phyloP scores from a whole-genome alignment of 1,140 invertebrate species.

The Triops longicaudatus region DNA sequence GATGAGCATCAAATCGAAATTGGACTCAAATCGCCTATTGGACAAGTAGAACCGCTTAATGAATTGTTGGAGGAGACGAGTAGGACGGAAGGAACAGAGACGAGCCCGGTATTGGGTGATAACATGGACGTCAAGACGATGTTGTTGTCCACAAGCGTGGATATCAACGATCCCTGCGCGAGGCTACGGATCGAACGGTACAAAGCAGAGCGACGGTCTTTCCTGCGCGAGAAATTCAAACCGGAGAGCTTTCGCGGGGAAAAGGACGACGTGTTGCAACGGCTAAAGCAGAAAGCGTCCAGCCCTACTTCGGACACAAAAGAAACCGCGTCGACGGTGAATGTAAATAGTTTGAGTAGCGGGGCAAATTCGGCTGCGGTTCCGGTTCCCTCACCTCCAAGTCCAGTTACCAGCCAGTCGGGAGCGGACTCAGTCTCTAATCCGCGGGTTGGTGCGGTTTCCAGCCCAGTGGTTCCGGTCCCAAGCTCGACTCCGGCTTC shows the following conservation, averaged over 20 bases:
- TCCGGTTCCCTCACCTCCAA: too few relatives aligned
- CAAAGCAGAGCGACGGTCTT: slow-evolving; percentile 79
- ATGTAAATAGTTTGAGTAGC: slow-evolving; percentile 28
- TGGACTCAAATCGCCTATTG: background rate
- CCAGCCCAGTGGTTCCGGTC: too few relatives aligned
- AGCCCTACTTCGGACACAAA: slow-evolving; percentile 32
- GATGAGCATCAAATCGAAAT: background rate
- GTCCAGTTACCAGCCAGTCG: too few relatives aligned
- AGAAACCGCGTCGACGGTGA: slow-evolving; percentile 24
- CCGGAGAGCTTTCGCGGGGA: slow-evolving; percentile 66
- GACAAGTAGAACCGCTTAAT: background rate
- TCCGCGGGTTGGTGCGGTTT: too few relatives aligned
- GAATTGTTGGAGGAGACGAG: background rate
- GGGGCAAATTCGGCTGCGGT: slow-evolving; percentile 36
- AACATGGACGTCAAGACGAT: slow-evolving; percentile 28
- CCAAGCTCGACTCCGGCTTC: too few relatives aligned
- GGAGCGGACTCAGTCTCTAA: too few relatives aligned
- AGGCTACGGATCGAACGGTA: slow-evolving; percentile 77
- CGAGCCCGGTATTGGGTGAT: background rate
- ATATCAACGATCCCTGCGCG: slow-evolving; percentile 48
- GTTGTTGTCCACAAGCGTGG: slow-evolving; percentile 36
- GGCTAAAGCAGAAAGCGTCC: slow-evolving; percentile 33
- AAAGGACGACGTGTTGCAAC: slow-evolving; percentile 41
- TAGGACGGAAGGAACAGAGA: background rate
- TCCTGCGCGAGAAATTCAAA: slow-evolving; percentile 74